A percentile compares a stretch with the other conserved stretches of the same genome.
phyloP scores from a whole-genome alignment of 2,113 vertebrate species.

The Tragelaphus buxtoni region DNA sequence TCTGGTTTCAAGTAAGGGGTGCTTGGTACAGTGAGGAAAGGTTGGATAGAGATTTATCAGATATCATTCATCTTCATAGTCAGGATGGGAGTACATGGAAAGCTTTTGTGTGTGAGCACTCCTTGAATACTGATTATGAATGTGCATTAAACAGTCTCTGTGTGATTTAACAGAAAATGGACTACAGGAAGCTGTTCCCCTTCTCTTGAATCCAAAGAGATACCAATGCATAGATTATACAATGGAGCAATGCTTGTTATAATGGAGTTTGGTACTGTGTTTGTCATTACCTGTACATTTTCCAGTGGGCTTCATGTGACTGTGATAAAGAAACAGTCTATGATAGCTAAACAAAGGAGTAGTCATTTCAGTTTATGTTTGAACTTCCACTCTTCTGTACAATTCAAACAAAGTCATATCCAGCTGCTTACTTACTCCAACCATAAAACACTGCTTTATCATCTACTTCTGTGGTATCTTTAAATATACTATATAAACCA shows the following conservation, averaged over 20 bases:
- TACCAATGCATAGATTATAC: neutral
- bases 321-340: conserved; percentile 51
- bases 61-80: neutral
- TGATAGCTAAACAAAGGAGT: conserved; percentile 65
- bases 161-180: neutral
- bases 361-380: conserved; percentile 66
- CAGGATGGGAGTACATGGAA: neutral
- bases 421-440: conserved; percentile 54
- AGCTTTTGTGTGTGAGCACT: neutral
- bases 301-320: conserved; percentile 15
- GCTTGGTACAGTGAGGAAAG: neutral
- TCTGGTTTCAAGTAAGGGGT: neutral
- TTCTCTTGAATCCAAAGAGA: neutral
- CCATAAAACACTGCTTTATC: conserved; percentile 56
- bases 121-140: neutral
- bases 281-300: conserved; percentile 29
- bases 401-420: conserved; percentile 62
- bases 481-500: conserved; percentile 49
- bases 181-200: neutral
- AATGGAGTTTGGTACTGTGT: neutral
- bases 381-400: conserved; percentile 57
- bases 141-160: neutral
- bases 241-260: neutral
- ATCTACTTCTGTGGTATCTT: conserved; percentile 19
- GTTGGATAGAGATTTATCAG: neutral